Conservation (phyloP, 2,888 invertebrate genomes). For the Acleris literana region DNA sequence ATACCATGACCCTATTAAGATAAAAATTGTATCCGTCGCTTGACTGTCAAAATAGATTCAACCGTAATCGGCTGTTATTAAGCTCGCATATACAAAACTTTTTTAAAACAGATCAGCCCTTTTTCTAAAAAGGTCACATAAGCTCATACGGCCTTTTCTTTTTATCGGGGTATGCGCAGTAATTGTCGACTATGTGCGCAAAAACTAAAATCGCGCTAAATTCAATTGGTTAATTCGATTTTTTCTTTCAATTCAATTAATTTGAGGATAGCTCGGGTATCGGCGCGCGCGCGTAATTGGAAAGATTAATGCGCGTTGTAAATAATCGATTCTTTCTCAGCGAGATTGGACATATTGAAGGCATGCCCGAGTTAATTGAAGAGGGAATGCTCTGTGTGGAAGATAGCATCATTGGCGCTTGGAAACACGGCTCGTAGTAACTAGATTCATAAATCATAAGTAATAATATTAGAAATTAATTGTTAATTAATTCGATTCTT, state of each 20-base stretch:
- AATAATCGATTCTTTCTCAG: constrained; percentile 69
- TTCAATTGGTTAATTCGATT: constrained; percentile 67
- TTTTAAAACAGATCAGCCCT: too few species aligned
- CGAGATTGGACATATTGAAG: constrained; percentile 64
- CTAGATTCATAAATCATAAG: background rate
- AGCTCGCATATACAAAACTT: too few species aligned
- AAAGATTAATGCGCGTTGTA: constrained; percentile 66
- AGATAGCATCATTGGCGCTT: constrained; percentile 55
- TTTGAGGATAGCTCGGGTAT: constrained; percentile 65
- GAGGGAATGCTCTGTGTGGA: constrained; percentile 53
- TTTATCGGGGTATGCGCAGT: constrained; percentile 37
- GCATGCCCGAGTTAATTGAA: constrained; percentile 62
- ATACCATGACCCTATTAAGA: too few species aligned
- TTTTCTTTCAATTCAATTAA: constrained; percentile 65
- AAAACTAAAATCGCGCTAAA: constrained; percentile 67
- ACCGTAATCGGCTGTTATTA: too few species aligned
- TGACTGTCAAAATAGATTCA: too few species aligned
- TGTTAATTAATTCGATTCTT: too few species aligned
- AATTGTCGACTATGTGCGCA: constrained; percentile 53
- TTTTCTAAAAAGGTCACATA: too few species aligned
- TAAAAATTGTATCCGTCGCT: too few species aligned
- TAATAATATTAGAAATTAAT: too few species aligned
- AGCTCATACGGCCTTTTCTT: too few species aligned
- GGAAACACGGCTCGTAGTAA: background rate
- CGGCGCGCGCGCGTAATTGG: constrained; percentile 66